Evolutionary conservation across 35 echinoderm and acorn worm species (phyloP).

Genomic region (Heliocidaris tuberculata): DNA sequence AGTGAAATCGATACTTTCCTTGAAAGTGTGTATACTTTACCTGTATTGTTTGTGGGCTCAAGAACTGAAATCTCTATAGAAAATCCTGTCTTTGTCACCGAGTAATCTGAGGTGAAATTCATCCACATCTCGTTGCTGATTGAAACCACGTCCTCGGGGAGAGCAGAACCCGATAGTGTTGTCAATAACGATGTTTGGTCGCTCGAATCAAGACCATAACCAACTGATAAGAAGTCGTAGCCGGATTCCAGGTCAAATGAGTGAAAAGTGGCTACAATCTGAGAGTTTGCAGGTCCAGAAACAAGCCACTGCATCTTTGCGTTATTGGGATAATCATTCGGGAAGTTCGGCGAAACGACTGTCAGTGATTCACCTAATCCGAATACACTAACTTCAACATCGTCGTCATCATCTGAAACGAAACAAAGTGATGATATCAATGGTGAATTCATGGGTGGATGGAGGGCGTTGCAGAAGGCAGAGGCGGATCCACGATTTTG

Average conservation of each 20-base stretch:
- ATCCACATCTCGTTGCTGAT: conserved; percentile 33
- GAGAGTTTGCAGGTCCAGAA: not conserved
- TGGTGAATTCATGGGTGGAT: no score
- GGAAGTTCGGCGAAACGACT: not conserved
- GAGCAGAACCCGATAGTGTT: not conserved
- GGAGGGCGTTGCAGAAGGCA: no score
- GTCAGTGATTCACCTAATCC: not conserved
- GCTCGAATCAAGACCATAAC: not conserved
- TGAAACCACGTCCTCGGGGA: not conserved
- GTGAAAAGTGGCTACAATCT: not conserved
- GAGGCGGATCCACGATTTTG: no score
- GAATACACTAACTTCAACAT: not conserved
- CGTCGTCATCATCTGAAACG: not conserved
- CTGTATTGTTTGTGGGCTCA: not conserved
- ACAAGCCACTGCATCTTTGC: not conserved
- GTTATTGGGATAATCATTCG: not conserved
- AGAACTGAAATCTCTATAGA: not conserved
- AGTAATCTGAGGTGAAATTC: not conserved
- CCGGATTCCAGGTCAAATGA: not conserved
- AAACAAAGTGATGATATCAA: no score
- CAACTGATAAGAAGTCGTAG: not conserved
- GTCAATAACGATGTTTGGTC: not conserved
- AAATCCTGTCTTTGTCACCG: not conserved
- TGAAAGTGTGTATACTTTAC: no score
- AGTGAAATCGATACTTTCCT: no score